A percentile compares a stretch with the other conserved stretches of the same genome.
These are phyloP conservation scores for Sapajus apella DNA, from an alignment of 2,113 vertebrate species.

Conservation along the genomic window DNA sequence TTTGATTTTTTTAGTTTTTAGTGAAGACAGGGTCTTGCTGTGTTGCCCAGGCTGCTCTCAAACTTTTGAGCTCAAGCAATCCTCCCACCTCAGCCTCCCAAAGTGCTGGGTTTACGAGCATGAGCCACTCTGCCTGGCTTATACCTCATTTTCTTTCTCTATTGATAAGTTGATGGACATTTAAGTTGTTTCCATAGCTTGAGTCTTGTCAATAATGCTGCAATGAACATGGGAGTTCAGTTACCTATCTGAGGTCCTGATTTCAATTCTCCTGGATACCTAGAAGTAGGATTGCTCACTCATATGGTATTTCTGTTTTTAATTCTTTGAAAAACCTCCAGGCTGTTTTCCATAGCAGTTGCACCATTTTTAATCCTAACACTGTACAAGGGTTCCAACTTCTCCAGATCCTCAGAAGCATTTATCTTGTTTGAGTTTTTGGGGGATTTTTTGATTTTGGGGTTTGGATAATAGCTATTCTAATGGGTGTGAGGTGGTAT, in stretches of 20 bases:
- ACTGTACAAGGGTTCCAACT: neutral
- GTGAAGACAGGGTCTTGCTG: too few species aligned
- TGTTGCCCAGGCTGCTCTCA: too few species aligned
- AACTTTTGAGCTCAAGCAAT: too few species aligned
- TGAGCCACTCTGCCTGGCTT: too few species aligned
- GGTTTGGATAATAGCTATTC: neutral
- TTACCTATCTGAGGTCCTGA: neutral
- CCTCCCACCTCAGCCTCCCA: too few species aligned
- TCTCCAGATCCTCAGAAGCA: neutral
- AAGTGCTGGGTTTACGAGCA: too few species aligned
- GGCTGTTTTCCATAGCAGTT: neutral
- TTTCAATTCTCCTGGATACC: neutral
- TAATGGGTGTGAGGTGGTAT: neutral
- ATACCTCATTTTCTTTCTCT: neutral
- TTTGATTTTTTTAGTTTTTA: too few species aligned
- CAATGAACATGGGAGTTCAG: neutral
- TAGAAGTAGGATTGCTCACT: neutral
- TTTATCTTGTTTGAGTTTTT: neutral
- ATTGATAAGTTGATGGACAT: neutral
- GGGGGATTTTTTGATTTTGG: too few species aligned
- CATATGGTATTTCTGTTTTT: neutral
- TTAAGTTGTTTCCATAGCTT: neutral
- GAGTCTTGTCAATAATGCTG: neutral
- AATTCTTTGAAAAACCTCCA: neutral
- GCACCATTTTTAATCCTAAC: neutral